Evolutionary conservation across 2,888 invertebrate genomes (phyloP), one percentile per base, ranked within the genome.

Genomic region (Ophion costatus): DNA sequence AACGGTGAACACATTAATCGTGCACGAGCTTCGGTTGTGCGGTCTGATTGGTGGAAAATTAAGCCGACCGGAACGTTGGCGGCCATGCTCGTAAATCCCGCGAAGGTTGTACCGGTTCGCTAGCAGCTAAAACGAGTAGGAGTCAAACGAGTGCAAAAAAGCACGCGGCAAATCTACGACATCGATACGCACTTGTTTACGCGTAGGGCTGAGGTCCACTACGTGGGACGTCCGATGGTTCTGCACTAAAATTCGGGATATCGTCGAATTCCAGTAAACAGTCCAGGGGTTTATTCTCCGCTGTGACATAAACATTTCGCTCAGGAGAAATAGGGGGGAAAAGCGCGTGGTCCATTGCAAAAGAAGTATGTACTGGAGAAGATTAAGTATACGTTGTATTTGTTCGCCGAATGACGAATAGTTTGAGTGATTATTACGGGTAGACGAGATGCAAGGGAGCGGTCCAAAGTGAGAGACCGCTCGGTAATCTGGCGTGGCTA

Each of bases 41-140:
- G 42, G 11, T 17, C 38, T 20, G 77, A 69, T 64, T 20, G 73
- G 78, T 66, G 76, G 80, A 82, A 88, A 88, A 82, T 80, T 82
- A 78, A 88, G 86, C 85, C 84, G 83, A 87, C 82, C 80, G 77
- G 70, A 86, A 83, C 84, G 80, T 86, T 82, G 80, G 73, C 82
- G 85, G 85, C 71, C 83, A 77, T 80, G 73, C 71, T 67, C 67
- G 79, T 88, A 88, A 88, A 87, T 87, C 83, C 75, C 51, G 80
- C 83, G 86, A 75, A 74, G 66, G 29, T n/a, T 84, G 61, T 59
- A 66, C 38, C 11, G 56, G 22, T 51, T 56, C 63, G 70, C 22
- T 9, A 51, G 17, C 24, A 7, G 7, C 69, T 69, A 24, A 45
- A 51, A 45, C 24, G 69, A 24, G 45, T 14, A 45, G 22, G 42